phyloP scores from a whole-genome alignment of 2,888 invertebrate genomes.

The Oeneis ivallda region DNA sequence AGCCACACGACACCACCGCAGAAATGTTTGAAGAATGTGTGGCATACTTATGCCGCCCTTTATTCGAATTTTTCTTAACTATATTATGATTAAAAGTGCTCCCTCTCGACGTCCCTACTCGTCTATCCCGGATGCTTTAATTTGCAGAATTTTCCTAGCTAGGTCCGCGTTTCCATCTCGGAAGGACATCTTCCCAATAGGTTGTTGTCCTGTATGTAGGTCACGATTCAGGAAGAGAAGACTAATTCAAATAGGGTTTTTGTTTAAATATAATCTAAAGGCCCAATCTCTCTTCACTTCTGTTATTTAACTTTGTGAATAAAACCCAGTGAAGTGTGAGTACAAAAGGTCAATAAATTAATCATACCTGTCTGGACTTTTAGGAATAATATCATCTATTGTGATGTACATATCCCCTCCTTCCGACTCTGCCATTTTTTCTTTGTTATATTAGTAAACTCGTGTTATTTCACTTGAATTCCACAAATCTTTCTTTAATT shows the following conservation, averaged over 20 bases:
- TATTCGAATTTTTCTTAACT: too few relatives aligned
- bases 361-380: slow-evolving; percentile 70
- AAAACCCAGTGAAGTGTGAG: background rate
- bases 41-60: too few relatives aligned
- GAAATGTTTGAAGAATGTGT: too few relatives aligned
- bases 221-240: slow-evolving; percentile 11
- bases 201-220: slow-evolving; percentile 56
- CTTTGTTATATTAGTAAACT: slow-evolving; percentile 44
- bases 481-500: slow-evolving; percentile 56
- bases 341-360: slow-evolving; percentile 28
- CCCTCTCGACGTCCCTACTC: too few relatives aligned
- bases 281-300: slow-evolving; percentile 32
- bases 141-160: too few relatives aligned
- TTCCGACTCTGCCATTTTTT: slow-evolving; percentile 72
- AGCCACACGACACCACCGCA: too few relatives aligned
- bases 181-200: too few relatives aligned
- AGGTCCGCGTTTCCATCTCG: too few relatives aligned
- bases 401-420: slow-evolving; percentile 72
- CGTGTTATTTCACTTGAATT: slow-evolving; percentile 35
- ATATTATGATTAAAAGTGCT: too few relatives aligned
- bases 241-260: background rate
- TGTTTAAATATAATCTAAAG: background rate
- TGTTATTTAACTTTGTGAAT: background rate
- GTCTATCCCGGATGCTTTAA: too few relatives aligned
- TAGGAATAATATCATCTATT: slow-evolving; percentile 76